Percentiles rank a stretch among this genome's conserved stretches.
phyloP scores from a whole-genome alignment of 2,797 vertebrate genomes.

The Synanceia verrucosa region DNA sequence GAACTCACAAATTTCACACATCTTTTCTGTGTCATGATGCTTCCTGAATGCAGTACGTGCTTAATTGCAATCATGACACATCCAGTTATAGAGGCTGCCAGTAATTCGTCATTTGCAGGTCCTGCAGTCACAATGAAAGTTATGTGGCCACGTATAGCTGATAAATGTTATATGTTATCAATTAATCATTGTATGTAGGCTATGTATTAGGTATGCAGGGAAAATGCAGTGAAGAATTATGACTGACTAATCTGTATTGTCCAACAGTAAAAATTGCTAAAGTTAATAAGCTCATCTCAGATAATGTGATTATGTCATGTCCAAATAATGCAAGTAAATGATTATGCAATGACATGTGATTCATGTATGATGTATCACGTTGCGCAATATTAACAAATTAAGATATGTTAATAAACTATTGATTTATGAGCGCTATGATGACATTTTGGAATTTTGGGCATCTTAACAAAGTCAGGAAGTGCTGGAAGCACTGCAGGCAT shows the following conservation, averaged over 20 bases:
- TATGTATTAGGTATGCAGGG: no score
- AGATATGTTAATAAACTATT: background rate
- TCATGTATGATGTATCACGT: no score
- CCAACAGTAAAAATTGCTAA: background rate
- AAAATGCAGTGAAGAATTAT: background rate
- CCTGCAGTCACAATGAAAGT: slow-evolving; percentile 13
- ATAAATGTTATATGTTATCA: background rate
- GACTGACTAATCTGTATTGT: background rate
- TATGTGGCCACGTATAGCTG: background rate
- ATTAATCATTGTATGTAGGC: no score
- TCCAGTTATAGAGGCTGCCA: background rate
- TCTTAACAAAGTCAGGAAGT: background rate
- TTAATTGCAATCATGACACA: slow-evolving; percentile 1
- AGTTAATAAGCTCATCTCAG: background rate
- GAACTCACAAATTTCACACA: slow-evolving; percentile 26
- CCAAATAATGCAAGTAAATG: background rate
- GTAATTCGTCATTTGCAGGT: no score
- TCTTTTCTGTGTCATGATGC: background rate
- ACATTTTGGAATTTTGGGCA: background rate
- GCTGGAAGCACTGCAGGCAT: background rate
- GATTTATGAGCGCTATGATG: background rate
- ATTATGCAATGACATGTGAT: background rate
- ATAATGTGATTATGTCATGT: background rate
- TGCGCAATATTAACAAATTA: no score
- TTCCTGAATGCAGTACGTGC: slow-evolving; percentile 24